phyloP scores from a whole-genome alignment of 2,888 invertebrate species.

The Drosophila merina region DNA sequence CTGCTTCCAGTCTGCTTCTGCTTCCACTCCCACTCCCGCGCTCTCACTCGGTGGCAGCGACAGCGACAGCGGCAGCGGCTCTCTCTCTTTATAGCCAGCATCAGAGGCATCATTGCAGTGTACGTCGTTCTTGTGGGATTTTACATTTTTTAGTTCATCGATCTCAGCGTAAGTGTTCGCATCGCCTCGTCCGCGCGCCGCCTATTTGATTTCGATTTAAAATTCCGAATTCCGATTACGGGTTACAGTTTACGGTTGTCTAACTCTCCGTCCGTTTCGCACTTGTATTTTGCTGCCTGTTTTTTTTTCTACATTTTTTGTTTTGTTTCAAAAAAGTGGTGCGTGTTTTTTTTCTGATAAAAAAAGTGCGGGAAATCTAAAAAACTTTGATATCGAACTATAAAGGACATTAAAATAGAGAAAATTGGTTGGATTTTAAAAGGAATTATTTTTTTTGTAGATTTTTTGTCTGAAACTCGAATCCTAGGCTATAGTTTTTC shows the following conservation, averaged over 20 bases:
- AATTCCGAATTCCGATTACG: constrained; percentile 4
- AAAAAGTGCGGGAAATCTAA: not conserved
- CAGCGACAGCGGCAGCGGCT: not conserved
- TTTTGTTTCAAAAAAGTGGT: constrained; percentile 1
- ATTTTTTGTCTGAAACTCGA: not conserved
- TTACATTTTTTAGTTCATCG: constrained; percentile 80
- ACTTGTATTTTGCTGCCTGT: constrained; percentile 3
- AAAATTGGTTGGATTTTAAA: no score
- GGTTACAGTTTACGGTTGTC: constrained; percentile 15
- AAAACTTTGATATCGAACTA: not conserved
- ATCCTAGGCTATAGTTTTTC: not conserved
- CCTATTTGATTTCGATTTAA: constrained; percentile 10
- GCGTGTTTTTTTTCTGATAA: not conserved
- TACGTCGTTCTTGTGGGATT: constrained; percentile 71
- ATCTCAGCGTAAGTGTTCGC: constrained; percentile 82
- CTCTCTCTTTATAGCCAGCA: constrained; percentile 28
- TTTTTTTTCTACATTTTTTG: constrained; percentile 10
- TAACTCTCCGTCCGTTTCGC: constrained; percentile 1
- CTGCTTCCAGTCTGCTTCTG: not conserved
- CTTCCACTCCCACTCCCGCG: not conserved
- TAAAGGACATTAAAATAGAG: not conserved
- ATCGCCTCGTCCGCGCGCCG: constrained; percentile 45
- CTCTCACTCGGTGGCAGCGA: no score
- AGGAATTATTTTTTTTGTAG: not conserved
- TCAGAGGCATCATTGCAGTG: constrained; percentile 55